A percentile compares a stretch with the other conserved stretches of the same genome.
phyloP scores from a whole-genome alignment of 2,113 vertebrate genomes.

The Nicator chloris region DNA sequence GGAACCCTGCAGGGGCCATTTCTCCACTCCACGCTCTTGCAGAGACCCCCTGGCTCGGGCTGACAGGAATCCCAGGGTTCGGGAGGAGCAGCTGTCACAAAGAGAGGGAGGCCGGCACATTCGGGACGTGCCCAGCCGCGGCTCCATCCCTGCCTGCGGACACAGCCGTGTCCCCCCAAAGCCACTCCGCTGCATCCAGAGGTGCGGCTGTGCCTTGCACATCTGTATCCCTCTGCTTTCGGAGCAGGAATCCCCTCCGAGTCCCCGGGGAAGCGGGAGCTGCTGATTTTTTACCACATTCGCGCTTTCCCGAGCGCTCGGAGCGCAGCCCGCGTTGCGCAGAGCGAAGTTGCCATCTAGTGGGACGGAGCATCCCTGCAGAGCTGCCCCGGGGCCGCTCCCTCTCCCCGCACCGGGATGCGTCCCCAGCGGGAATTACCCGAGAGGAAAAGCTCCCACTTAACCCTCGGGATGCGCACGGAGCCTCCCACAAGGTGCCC shows the following conservation, averaged over 20 bases:
- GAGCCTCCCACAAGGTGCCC: accelerated
- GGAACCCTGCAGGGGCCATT: not conserved
- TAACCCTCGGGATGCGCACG: not conserved
- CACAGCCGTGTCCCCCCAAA: accelerated
- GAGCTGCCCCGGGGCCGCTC: not conserved
- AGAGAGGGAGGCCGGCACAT: no score
- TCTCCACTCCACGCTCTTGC: accelerated
- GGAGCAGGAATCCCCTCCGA: not conserved
- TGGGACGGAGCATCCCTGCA: not conserved
- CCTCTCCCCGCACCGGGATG: not conserved
- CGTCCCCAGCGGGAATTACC: accelerated
- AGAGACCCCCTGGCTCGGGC: not conserved
- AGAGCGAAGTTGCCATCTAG: slow-evolving; percentile 51
- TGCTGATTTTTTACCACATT: accelerated
- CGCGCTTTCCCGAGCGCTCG: accelerated
- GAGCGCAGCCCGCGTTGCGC: not conserved
- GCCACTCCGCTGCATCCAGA: not conserved
- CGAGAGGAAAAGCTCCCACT: not conserved
- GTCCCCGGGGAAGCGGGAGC: not conserved
- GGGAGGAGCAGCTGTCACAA: not conserved
- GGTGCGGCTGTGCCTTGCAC: not conserved
- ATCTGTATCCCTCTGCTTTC: not conserved
- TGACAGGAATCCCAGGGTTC: not conserved
- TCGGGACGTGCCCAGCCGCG: accelerated
- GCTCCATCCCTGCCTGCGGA: not conserved